Base-by-base conservation (phyloP, 92 coral and sea anemone species). In the Epizoanthus illoricatus region DNA sequence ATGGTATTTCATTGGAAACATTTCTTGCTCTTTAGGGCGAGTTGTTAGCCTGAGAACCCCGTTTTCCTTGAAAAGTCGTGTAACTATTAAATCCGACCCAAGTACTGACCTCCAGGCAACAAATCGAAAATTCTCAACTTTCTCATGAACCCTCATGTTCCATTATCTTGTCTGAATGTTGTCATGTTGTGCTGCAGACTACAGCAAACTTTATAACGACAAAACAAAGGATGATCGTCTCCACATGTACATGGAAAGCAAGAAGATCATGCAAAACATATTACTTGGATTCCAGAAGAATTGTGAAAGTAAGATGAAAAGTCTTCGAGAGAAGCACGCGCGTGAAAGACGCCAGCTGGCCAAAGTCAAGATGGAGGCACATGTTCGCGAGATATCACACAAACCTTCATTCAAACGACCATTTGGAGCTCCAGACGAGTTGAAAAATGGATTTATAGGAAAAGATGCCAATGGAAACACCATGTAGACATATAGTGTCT, bases 281-380 rank as follows among this genome's bases (percentile, higher is more conserved):
- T 85, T 92, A 2, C 69, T 74, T 39, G 94, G 88, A 23, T 92
- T 90, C 73, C 87, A 90, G 72, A 83, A 73, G 33, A 92, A 86
- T 82, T 92, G 97, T 69, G 60, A 79, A 19, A 55, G 40, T 4
- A 86, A 80, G 43, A 47, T 88, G 23, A 73, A 43, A 24, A 75
- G 81, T 65, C 92, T 93, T 18, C 87, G 86, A 69, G 86, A 79
- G 15, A 93, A 91, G 75, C 98, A 93, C 84, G 73, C 57, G 60
- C 79, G 89, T 0, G 98, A 93, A 41, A 58, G 92, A 1, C 83
- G 81, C 7, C 84, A 83, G 19, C 64, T 93, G 62, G 69, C 90
- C 12, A 88, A 86, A 8, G 65, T 93, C 66, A 93, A 93, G 70
- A 88, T 89, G 79, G 95, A 92, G 21, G 90, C 86, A 5, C 61